Evolutionary conservation across 30 jellyfish, hydroid and myxozoan species (phyloP).

Genomic region (Aurelia aurita): DNA sequence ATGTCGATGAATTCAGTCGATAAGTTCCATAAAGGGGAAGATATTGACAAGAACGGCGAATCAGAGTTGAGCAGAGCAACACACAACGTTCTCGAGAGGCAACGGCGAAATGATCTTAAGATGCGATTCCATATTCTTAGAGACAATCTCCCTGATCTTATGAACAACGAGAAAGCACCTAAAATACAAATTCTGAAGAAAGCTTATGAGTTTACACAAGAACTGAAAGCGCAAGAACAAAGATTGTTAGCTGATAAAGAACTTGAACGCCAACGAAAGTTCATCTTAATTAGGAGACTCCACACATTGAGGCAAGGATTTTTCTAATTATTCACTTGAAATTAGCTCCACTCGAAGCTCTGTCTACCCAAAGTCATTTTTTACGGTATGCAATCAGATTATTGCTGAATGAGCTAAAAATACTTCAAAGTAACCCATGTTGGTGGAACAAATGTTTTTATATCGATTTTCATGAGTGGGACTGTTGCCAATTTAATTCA

Average conservation of each 20-base stretch:
- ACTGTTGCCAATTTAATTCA: no score
- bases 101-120: conserved; percentile 93
- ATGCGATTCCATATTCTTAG: conserved; percentile 88
- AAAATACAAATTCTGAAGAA: conserved; percentile 90
- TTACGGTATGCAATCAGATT: no score
- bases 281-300: conserved; percentile 73
- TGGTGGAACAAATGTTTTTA: no score
- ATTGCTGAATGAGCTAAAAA: no score
- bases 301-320: conserved; percentile 78
- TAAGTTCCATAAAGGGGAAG: conserved; percentile 35
- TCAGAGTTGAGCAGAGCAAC: conserved; percentile 86
- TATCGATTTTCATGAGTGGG: no score
- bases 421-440: no score
- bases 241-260: conserved; percentile 87
- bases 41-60: conserved; percentile 58
- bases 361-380: no score
- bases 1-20: conserved; percentile 41
- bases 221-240: conserved; percentile 90
- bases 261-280: conserved; percentile 87
- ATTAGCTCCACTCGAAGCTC: conserved; percentile 9
- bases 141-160: conserved; percentile 90
- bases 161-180: conserved; percentile 92
- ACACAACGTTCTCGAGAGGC: conserved; percentile 95
- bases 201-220: conserved; percentile 79
- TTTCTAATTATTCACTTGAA: conserved; percentile 8